Base-by-base conservation (phyloP, 2,797 vertebrate species). In the Lagodon rhomboides region DNA sequence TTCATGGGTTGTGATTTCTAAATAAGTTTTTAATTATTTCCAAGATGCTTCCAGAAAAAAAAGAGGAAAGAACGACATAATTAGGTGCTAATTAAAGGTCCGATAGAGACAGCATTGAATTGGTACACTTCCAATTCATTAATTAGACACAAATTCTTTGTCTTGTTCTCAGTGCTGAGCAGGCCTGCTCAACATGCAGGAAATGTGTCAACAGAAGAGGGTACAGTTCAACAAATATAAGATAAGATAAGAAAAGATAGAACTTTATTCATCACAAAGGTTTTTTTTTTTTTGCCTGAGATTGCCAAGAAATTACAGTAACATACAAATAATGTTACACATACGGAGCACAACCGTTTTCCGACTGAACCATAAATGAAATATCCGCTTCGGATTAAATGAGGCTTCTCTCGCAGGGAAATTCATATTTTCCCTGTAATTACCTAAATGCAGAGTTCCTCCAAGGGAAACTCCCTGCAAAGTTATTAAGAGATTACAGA, bases 341-440 rank as follows among this genome's bases (percentile, higher is more conserved):
- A 8, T 34, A 34, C 5, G 30, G 4, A 34, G 30, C 30, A 30
- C 30, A 30, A 30, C 3, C 4, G 30, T 34, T 12, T 20, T 41
- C 20, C n/a, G 11, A n/a, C 20, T 60, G 18, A 62, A 46, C 11
- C 23, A 62, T 22, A 4, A 11, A 25, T 23, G 6, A 16, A 16
- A 44, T 22, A 23, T 44, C 59, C 8, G n/a, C 10, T 9, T 46
- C 15, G 20, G 41, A 62, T 62, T 46, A 62, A 44, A 62, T 46
- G 41, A 10, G 46, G 12, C 41, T 25, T 25, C 60, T 18, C 22
- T 10, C 17, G 22, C 8, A 9, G 25, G 60, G 22, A 62, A 62
- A 62, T 46, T 23, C n/a, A 46, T 13, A 25, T 62, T 62, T 62
- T 47, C 49, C 20, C 41, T 46, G 17, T 55, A 65, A 74, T 75